Percentiles rank a stretch among this genome's conserved stretches.
These are phyloP conservation scores for Xenus cinereus DNA, from an alignment of 2,113 vertebrate genomes.

Conservation along the genomic window DNA sequence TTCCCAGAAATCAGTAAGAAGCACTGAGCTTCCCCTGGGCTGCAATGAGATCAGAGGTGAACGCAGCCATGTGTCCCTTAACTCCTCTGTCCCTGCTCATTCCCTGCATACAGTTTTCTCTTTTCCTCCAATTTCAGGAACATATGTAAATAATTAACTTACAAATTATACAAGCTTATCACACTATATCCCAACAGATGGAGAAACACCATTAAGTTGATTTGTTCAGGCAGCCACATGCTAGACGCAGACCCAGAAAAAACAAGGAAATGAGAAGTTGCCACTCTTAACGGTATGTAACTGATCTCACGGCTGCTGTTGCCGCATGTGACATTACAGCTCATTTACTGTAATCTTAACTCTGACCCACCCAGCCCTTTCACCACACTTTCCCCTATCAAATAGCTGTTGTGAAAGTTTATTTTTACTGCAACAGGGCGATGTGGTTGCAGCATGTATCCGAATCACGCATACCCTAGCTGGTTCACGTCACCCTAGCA, in stretches of 20 bases:
- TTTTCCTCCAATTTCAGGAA: slow-evolving; percentile 37
- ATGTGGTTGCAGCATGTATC: not conserved
- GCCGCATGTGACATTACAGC: not conserved
- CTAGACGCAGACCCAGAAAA: not conserved
- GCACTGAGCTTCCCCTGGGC: not conserved
- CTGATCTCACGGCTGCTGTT: not conserved
- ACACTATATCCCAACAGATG: slow-evolving; percentile 43
- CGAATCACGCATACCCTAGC: rapidly evolving
- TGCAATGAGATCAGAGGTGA: not conserved
- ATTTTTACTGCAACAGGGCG: not conserved
- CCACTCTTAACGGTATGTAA: not conserved
- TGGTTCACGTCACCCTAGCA: not conserved
- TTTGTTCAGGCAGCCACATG: slow-evolving; percentile 55
- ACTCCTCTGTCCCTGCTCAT: not conserved
- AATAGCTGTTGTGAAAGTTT: not conserved
- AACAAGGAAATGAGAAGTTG: slow-evolving; percentile 36
- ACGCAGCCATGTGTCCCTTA: rapidly evolving
- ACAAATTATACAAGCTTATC: slow-evolving; percentile 60
- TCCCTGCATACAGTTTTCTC: not conserved
- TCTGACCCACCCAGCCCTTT: not conserved
- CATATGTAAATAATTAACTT: slow-evolving; percentile 70
- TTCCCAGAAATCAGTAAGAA: not conserved
- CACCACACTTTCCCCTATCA: not conserved
- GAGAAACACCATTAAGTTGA: slow-evolving; percentile 52
- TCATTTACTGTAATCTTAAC: not conserved